phyloP scores from a whole-genome alignment of 2,113 vertebrate genomes.

The Sakesphorus luctuosus region DNA sequence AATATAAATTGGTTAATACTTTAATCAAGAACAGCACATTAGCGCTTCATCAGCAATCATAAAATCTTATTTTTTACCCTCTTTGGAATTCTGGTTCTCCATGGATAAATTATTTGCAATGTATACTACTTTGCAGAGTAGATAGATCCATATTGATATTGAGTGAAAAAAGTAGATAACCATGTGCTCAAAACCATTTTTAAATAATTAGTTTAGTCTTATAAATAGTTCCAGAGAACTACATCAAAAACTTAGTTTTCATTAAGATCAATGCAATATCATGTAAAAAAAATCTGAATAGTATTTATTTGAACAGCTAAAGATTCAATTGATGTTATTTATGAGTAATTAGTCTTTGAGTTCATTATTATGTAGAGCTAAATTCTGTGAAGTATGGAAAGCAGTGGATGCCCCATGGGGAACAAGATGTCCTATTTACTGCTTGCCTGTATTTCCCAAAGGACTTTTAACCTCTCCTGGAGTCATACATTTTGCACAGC shows the following conservation, averaged over 20 bases:
- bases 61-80: not conserved
- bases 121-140: not conserved
- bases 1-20: not conserved
- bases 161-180: not conserved
- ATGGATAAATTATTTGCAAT: not conserved
- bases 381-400: not conserved
- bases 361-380: not conserved
- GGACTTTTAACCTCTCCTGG: not conserved
- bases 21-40: not conserved
- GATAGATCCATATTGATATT: not conserved
- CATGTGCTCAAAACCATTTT: not conserved
- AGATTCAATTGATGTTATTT: not conserved
- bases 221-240: not conserved
- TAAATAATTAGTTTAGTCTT: not conserved
- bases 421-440: not conserved
- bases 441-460: not conserved
- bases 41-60: not conserved
- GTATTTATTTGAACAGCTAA: not conserved
- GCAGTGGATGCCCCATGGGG: fast-evolving
- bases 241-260: not conserved
- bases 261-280: not conserved
- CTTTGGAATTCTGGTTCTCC: not conserved
- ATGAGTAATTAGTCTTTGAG: not conserved
- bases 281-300: not conserved
- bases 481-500: not conserved